Conservation (phyloP, 2,113 vertebrate species). For the Chamaea fasciata region DNA sequence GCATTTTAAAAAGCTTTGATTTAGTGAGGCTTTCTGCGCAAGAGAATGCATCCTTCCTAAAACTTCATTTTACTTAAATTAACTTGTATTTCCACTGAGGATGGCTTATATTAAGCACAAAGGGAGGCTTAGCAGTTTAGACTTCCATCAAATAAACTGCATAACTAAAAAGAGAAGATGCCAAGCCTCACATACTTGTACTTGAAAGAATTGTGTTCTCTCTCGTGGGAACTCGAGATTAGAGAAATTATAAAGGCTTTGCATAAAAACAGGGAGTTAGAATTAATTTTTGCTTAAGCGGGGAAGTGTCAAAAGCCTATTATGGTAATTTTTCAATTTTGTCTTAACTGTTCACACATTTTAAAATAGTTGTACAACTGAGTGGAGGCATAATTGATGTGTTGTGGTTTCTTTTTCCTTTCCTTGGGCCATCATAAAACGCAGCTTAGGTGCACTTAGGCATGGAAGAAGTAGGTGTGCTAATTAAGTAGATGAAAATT, state of each 20-base stretch:
- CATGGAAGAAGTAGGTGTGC: constrained; percentile 35
- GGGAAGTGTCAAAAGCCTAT: constrained; percentile 63
- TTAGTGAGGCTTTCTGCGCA: constrained; percentile 24
- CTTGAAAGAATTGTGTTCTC: constrained; percentile 56
- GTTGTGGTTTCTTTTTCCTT: constrained; percentile 20
- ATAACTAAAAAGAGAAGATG: constrained; percentile 54
- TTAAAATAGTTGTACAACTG: constrained; percentile 47
- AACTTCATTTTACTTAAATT: constrained; percentile 71
- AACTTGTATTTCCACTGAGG: constrained; percentile 66
- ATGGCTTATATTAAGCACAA: constrained; percentile 60
- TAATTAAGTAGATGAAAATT: constrained; percentile 62
- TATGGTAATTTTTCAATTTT: constrained; percentile 66
- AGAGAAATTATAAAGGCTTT: constrained; percentile 68
- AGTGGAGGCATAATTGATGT: constrained; percentile 37
- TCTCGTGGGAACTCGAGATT: constrained; percentile 51
- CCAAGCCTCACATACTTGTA: constrained; percentile 15
- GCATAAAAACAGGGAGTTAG: constrained; percentile 57
- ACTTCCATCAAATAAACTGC: constrained; percentile 60
- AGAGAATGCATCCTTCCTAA: constrained; percentile 50
- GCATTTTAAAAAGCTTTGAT: constrained; percentile 26
- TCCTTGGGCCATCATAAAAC: constrained; percentile 25
- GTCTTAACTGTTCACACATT: constrained; percentile 53
- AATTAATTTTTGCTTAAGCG: constrained; percentile 70
- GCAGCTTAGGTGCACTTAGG: constrained; percentile 32
- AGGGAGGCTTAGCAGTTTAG: constrained; percentile 56